These are phyloP conservation scores for Piaya cayana DNA, from an alignment of 2,113 vertebrate genomes.

Conservation along the genomic window DNA sequence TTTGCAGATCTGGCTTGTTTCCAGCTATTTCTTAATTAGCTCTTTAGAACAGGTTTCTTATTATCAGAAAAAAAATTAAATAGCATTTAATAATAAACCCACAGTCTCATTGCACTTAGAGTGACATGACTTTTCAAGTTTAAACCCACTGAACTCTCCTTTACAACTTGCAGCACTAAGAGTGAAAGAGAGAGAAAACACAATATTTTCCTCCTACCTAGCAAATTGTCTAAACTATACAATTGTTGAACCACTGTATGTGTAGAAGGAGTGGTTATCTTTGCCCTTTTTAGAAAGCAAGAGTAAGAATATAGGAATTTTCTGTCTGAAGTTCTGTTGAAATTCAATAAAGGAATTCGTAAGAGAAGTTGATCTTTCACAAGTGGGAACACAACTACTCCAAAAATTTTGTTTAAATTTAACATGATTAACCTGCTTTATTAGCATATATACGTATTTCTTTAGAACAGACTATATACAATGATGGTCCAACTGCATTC, in stretches of 20 bases:
- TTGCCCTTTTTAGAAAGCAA: not conserved
- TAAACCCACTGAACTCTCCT: not conserved
- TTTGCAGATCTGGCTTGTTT: constrained; percentile 23
- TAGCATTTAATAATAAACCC: not conserved
- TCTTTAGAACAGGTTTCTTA: constrained; percentile 29
- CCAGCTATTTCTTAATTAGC: constrained; percentile 49
- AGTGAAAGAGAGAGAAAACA: not conserved
- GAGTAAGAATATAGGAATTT: not conserved
- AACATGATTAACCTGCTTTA: not conserved
- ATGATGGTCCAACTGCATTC: not conserved
- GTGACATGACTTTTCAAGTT: not conserved
- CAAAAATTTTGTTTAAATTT: not conserved
- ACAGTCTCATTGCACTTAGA: not conserved
- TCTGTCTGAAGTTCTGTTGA: not conserved
- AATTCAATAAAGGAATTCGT: not conserved
- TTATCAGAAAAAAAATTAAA: not conserved
- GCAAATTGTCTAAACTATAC: not conserved
- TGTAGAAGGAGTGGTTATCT: not conserved
- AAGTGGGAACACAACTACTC: not conserved
- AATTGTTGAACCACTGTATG: rapidly evolving
- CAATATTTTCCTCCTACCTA: not conserved
- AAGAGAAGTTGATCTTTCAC: not conserved
- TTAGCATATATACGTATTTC: not conserved
- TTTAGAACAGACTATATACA: not conserved
- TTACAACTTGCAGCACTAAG: not conserved